Percentiles rank a stretch among this genome's conserved stretches.
Evolutionary conservation across 2,113 vertebrate genomes (phyloP).

Genomic region (cattle (Bos taurus)): DNA sequence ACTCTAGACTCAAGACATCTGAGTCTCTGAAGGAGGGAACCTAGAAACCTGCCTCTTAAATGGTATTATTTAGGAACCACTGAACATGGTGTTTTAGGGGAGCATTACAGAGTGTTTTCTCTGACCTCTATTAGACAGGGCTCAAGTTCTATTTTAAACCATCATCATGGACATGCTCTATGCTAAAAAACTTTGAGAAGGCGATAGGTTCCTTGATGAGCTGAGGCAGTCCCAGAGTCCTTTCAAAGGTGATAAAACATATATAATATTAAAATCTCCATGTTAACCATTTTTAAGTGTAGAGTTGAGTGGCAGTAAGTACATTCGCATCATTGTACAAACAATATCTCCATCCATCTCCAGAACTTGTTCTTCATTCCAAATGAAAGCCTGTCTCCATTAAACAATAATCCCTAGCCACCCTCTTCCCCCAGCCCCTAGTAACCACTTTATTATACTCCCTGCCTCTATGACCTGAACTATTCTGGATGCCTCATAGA

Average conservation of each 20-base stretch:
- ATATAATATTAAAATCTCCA: not conserved
- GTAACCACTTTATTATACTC: not conserved
- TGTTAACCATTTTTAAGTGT: not conserved
- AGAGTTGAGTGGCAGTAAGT: not conserved
- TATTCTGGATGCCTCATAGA: not conserved
- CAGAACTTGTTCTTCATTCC: not conserved
- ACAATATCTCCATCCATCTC: not conserved
- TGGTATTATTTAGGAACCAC: not conserved
- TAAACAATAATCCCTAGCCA: too few species aligned
- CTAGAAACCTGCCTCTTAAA: not conserved
- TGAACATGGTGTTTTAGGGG: too few species aligned
- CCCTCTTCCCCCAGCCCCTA: not conserved
- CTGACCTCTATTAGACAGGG: not conserved
- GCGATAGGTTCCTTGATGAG: not conserved
- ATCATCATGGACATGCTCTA: not conserved
- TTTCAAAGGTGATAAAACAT: not conserved
- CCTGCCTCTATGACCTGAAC: not conserved
- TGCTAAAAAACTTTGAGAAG: not conserved
- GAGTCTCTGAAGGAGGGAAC: not conserved
- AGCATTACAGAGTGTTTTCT: not conserved
- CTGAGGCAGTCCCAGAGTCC: not conserved
- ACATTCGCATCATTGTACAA: fast-evolving
- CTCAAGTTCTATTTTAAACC: not conserved
- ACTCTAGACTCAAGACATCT: not conserved
- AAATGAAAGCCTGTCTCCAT: not conserved